phyloP scores from a whole-genome alignment of 1,140 invertebrate genomes.

The Cotesia chilonis region DNA sequence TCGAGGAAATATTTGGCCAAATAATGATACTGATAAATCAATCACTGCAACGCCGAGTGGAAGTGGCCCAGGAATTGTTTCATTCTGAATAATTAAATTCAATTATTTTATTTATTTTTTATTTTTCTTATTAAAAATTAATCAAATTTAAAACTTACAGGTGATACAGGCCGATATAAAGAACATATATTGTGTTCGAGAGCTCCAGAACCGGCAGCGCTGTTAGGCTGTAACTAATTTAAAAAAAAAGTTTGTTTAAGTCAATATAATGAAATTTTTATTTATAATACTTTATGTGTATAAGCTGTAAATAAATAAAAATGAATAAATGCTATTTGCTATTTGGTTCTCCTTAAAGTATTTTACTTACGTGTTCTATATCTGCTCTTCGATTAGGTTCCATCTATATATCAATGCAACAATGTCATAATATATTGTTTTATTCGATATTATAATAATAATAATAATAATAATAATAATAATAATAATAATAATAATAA shows the following conservation, averaged over 20 bases:
- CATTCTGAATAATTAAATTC: constrained; percentile 61
- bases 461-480: too few relatives aligned
- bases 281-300: background rate
- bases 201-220: constrained; percentile 93
- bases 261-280: too few relatives aligned
- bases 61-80: constrained; percentile 81
- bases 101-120: constrained; percentile 17
- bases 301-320: constrained; percentile 30
- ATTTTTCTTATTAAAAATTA: background rate
- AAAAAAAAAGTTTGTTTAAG: constrained; percentile 27
- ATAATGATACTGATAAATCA: constrained; percentile 91
- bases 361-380: constrained; percentile 77
- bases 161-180: constrained; percentile 77
- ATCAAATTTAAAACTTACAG: constrained; percentile 63
- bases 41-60: constrained; percentile 97
- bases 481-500: too few relatives aligned
- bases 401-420: constrained; percentile 70
- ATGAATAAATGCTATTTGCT: constrained; percentile 20
- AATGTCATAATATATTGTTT: background rate
- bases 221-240: constrained; percentile 85
- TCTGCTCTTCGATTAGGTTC: constrained; percentile 77
- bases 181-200: constrained; percentile 95
- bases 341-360: constrained; percentile 30
- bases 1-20: constrained; percentile 92
- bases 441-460: too few relatives aligned